Evolutionary conservation across 1,140 invertebrate genomes (phyloP), one percentile per base, ranked within the genome.

Genomic region (Bombus consobrinus): DNA sequence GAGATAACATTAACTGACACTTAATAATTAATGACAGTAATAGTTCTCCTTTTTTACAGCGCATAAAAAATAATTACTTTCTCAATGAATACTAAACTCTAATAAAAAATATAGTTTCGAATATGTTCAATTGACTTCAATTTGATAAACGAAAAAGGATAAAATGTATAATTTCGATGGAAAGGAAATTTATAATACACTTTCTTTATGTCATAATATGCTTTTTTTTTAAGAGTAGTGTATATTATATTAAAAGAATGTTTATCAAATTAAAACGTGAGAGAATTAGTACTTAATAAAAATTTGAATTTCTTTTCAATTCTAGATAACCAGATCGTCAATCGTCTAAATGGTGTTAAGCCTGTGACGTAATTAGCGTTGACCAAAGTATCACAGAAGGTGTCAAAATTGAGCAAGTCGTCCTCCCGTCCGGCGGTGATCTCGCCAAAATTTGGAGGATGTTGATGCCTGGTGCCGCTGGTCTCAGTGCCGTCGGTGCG

Each of bases 391-490:
- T 43, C 74, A 75, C 71, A 85, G 78, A 91, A 88, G 62, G 87
- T 88, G 78, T 91, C 90, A 91, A 91, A 88, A 91, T 91, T 91
- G 90, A 91, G 89, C 90, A 91, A 68, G 89, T 91, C 84, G 89
- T 90, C 68, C 69, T 91, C 41, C 80, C 90, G 74, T 88, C 90
- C 79, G 90, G 90, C 90, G 89, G 89, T 88, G 90, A 91, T 79
- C 84, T 90, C 90, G 90, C 90, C 90, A 91, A 91, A 90, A 87
- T 91, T 88, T 90, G 89, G 90, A 91, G 90, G 82, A 96, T 96
- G 96, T 89, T 96, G 93, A 96, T 96, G 96, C 95, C 96, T 85
- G 94, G 95, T 91, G 95, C 95, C 88, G 95, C 95, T 89, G 94
- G 95, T 90, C 91, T 95, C 86, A 92, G 94, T 90, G 93, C 95